Base-by-base conservation (phyloP, 2,888 invertebrate genomes). In the Cistogaster globosa region DNA sequence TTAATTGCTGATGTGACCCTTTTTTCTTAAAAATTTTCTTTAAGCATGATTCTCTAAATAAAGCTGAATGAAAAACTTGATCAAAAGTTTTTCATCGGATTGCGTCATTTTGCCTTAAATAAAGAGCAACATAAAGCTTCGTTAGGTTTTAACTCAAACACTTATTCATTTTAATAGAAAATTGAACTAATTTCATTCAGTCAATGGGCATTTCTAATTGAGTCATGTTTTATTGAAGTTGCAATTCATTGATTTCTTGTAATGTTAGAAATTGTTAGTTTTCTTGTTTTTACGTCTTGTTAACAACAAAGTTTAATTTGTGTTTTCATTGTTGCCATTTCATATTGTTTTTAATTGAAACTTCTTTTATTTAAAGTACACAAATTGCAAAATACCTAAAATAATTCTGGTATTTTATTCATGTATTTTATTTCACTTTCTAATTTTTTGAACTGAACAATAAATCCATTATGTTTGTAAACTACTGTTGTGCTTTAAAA, bases 311-410 rank as follows among this genome's bases (percentile, higher is more conserved):
- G 22, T 68, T 55, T 11, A 22, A 55, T 71, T 58, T 63, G 18
- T 57, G 36, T 11, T 78, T 45, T 26, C 4, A 62, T 62, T 58
- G 42, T 45, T 67, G 60, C n/a, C 8, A 71, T 68, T 60, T 48
- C 16, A 53, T 18, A 60, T 68, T 53, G 60, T 53, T 75, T 51
- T 75, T 57, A 62, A 74, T 67, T 74, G 58, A 60, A 60, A 55
- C 6, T 55, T 62, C 2, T 16, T n/a, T 74, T 60, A 36, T 62
- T 8, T 14, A 48, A 32, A 48, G 0, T 12, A 45, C 57, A 48
- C 16, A 48, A n/a, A 48, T 16, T 2, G 3, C 6, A 32, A 16
- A 14, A n/a, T 1, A 14, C 2, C 1, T 45, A 16, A 45, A 45
- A 16, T 45, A 16, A 2, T 45, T 45, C 16, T 16, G 14, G 9